A percentile compares a stretch with the other conserved stretches of the same genome.
These are phyloP conservation scores for Petrosia ficiformis DNA, from an alignment of 37 sponge, comb jelly and placozoan species.

Conservation along the genomic window DNA sequence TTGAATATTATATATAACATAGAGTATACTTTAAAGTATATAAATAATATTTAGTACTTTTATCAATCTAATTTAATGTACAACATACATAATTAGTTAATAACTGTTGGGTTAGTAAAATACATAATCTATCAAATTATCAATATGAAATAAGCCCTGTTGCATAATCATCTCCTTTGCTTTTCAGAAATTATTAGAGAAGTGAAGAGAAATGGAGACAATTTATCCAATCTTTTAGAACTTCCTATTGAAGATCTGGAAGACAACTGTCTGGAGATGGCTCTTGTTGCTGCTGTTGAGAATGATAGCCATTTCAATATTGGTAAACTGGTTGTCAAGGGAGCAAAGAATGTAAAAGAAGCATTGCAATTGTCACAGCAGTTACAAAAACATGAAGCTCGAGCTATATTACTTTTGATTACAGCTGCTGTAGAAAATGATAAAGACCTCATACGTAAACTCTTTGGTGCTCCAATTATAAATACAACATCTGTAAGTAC, in stretches of 20 bases:
- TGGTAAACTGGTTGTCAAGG: constrained; percentile 68
- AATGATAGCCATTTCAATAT: constrained; percentile 50
- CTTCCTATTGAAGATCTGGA: constrained; percentile 35
- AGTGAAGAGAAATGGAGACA: constrained; percentile 57
- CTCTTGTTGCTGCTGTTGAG: constrained; percentile 51
- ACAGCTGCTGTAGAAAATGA: constrained; percentile 52
- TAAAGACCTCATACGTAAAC: constrained; percentile 39
- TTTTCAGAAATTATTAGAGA: constrained; percentile 68
- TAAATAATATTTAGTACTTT: too few species aligned
- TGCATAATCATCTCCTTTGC: too few species aligned
- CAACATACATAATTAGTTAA: too few species aligned
- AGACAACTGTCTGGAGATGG: constrained; percentile 47
- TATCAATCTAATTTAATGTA: too few species aligned
- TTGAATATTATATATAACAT: too few species aligned
- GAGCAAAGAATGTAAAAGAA: constrained; percentile 34
- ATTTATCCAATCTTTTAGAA: constrained; percentile 42
- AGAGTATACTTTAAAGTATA: too few species aligned
- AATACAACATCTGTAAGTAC: too few species aligned
- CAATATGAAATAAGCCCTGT: background rate
- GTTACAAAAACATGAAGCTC: constrained; percentile 33
- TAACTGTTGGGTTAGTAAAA: too few species aligned
- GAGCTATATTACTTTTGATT: constrained; percentile 59
- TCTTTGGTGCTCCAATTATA: constrained; percentile 38
- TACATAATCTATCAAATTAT: too few species aligned
- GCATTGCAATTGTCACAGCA: constrained; percentile 30